Conservation (phyloP, 2,797 vertebrate genomes). For the Poeciliopsis presidionis region DNA sequence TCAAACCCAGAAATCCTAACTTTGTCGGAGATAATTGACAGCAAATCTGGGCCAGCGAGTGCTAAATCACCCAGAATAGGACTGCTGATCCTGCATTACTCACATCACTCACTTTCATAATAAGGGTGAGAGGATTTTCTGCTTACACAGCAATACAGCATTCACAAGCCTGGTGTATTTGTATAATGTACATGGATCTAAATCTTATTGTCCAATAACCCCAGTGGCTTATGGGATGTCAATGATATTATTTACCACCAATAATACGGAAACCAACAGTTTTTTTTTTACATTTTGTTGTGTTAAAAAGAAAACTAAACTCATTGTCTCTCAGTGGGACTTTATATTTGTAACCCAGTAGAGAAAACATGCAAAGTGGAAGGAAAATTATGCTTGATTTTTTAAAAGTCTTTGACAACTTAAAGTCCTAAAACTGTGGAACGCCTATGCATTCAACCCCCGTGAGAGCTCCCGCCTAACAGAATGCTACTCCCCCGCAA, state of each 20-base stretch:
- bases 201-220: slow-evolving; percentile 16
- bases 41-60: slow-evolving; percentile 53
- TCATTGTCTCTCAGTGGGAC: background rate
- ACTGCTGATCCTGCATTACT: slow-evolving; percentile 62
- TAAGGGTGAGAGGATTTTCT: slow-evolving; percentile 48
- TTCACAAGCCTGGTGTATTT: slow-evolving; percentile 26
- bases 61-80: slow-evolving; percentile 50
- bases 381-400: background rate
- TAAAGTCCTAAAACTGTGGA: too few relatives aligned
- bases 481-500: too few relatives aligned
- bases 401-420: background rate
- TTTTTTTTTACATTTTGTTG: too few relatives aligned
- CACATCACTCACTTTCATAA: slow-evolving; percentile 44
- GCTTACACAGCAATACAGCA: slow-evolving; percentile 55
- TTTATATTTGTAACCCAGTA: background rate
- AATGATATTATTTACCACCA: background rate
- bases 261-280: background rate
- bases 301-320: background rate
- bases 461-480: too few relatives aligned
- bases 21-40: slow-evolving; percentile 44
- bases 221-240: background rate
- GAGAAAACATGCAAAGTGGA: background rate
- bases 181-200: slow-evolving; percentile 20
- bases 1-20: slow-evolving; percentile 31
- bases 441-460: too few relatives aligned